phyloP scores from a whole-genome alignment of 2,888 invertebrate genomes.

The Rapana venosa region DNA sequence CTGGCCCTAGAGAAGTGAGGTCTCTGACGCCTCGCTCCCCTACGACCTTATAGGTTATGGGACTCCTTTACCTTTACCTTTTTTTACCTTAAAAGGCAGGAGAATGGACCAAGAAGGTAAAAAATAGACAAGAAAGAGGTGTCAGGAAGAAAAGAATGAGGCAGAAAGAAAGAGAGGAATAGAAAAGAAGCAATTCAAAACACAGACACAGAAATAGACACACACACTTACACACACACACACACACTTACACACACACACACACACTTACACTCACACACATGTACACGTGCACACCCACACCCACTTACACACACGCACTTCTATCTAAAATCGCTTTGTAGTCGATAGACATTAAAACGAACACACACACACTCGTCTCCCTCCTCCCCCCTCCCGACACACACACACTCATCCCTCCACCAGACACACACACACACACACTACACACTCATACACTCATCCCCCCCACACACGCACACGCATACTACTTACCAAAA shows the following conservation, averaged over 20 bases:
- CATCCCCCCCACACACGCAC: too few species aligned
- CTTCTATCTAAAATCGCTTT: too few species aligned
- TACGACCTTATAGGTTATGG: too few species aligned
- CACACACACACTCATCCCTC: constrained; percentile 13
- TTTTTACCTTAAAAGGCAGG: too few species aligned
- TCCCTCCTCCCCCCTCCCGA: not conserved
- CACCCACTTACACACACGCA: not conserved
- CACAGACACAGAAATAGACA: not conserved
- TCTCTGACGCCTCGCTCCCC: too few species aligned
- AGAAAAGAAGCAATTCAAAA: not conserved
- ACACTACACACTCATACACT: not conserved
- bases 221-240: not conserved
- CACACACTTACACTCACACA: not conserved
- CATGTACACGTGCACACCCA: not conserved
- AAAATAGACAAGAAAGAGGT: too few species aligned
- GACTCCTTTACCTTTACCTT: too few species aligned
- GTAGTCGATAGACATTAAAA: not conserved
- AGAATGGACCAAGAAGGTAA: too few species aligned
- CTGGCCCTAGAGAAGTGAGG: too few species aligned
- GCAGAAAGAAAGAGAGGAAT: too few species aligned
- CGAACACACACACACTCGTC: not conserved
- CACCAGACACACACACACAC: constrained; percentile 18
- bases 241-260: not conserved
- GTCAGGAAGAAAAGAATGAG: too few species aligned
- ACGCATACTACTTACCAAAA: too few species aligned